phyloP scores from a whole-genome alignment of 2,888 invertebrate species.

The Cheilosia pagana region DNA sequence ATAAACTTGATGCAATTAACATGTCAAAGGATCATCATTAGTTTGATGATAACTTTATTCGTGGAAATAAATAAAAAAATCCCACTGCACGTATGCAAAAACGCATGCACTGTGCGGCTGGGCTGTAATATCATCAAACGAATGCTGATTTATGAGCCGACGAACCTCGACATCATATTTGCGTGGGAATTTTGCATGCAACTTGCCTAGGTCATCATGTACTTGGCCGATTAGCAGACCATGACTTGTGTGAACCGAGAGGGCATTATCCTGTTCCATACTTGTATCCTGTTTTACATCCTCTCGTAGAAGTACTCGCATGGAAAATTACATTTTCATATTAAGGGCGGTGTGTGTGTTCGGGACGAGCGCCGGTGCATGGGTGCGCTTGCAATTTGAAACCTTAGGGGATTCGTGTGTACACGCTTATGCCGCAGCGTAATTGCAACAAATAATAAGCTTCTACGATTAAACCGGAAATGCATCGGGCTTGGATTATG shows the following conservation, averaged over 20 bases:
- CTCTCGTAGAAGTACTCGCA: conserved; percentile 48
- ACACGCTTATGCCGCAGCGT: conserved; percentile 24
- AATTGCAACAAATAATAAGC: conserved; percentile 55
- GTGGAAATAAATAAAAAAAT: not conserved
- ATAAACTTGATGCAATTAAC: conserved; percentile 51
- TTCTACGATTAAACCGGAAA: conserved; percentile 39
- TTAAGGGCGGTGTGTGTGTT: conserved; percentile 17
- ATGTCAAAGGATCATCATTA: conserved; percentile 70
- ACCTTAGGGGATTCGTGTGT: conserved; percentile 25
- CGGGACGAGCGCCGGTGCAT: not conserved
- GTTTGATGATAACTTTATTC: conserved; percentile 56
- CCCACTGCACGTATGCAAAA: not conserved
- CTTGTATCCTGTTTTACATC: conserved; percentile 27
- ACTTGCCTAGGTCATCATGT: conserved; percentile 67
- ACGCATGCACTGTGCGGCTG: conserved; percentile 2
- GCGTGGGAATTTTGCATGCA: conserved; percentile 49
- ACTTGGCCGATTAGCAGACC: conserved; percentile 67
- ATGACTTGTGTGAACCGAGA: conserved; percentile 50
- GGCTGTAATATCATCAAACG: conserved; percentile 34
- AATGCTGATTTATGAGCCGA: conserved; percentile 60
- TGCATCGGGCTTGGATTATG: conserved; percentile 18
- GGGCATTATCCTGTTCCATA: not conserved
- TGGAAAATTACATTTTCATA: conserved; percentile 70
- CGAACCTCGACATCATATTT: conserved; percentile 30
- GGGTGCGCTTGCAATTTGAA: conserved; percentile 36